Percentiles rank a stretch among this genome's conserved stretches.
These are phyloP conservation scores for Conopomorpha cramerella DNA, from an alignment of 1,140 invertebrate genomes.

Conservation along the genomic window DNA sequence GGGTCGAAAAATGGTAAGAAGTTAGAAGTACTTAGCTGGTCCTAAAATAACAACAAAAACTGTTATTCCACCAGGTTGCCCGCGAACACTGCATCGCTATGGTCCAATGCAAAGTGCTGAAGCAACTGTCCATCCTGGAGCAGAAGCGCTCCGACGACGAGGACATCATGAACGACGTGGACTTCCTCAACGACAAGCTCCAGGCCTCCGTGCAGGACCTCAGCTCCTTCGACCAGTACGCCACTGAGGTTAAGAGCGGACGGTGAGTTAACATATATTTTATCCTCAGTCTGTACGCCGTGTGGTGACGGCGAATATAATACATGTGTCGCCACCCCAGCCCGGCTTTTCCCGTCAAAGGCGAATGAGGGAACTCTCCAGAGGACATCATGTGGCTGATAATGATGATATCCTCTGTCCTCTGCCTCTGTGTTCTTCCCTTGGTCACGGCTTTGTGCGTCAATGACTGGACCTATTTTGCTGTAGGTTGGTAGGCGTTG, in stretches of 20 bases:
- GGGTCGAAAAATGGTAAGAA: too few relatives aligned
- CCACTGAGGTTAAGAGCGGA: slow-evolving; percentile 83
- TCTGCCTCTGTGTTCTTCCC: neutral
- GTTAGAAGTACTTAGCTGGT: neutral
- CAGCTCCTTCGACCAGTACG: slow-evolving; percentile 98
- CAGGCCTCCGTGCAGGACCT: slow-evolving; percentile 95
- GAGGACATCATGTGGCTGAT: too few relatives aligned
- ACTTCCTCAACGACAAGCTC: slow-evolving; percentile 91
- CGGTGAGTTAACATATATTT: slow-evolving; percentile 26
- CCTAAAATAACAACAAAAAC: neutral
- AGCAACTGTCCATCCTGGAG: slow-evolving; percentile 94
- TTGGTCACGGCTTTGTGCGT: too few relatives aligned
- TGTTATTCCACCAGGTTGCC: slow-evolving; percentile 62
- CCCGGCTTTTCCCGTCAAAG: too few relatives aligned
- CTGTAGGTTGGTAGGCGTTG: too few relatives aligned
- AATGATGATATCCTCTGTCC: neutral
- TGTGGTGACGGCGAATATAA: too few relatives aligned
- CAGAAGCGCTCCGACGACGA: slow-evolving; percentile 97
- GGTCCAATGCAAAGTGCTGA: slow-evolving; percentile 97
- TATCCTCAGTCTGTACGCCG: neutral
- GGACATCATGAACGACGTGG: slow-evolving; percentile 93
- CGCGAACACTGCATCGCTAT: slow-evolving; percentile 98
- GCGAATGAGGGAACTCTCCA: too few relatives aligned
- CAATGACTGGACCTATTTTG: too few relatives aligned
- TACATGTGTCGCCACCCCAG: too few relatives aligned